These are phyloP conservation scores for Pachycephus smyrnensis DNA, from an alignment of 2,888 invertebrate genomes.

Conservation along the genomic window DNA sequence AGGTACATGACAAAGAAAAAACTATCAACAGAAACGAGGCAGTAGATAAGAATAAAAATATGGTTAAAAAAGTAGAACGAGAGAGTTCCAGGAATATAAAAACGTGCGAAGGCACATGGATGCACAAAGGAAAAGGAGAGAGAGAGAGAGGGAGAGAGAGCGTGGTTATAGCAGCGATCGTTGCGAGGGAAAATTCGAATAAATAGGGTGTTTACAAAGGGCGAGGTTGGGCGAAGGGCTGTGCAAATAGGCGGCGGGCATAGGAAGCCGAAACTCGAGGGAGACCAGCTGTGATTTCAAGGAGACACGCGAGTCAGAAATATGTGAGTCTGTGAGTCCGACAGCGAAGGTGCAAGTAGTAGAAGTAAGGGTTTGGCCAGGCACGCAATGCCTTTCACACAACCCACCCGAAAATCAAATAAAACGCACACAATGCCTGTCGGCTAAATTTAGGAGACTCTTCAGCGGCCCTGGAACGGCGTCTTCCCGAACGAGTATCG, in stretches of 20 bases:
- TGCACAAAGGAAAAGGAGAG: too few relatives aligned
- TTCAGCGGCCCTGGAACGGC: background rate
- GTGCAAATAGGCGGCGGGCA: conserved; percentile 5
- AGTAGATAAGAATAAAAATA: too few relatives aligned
- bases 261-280: conserved; percentile 13
- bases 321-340: background rate
- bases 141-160: background rate
- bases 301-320: conserved; percentile 7
- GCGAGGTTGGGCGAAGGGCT: conserved; percentile 1
- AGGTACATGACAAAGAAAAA: too few relatives aligned
- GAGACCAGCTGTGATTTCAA: conserved; percentile 18
- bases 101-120: too few relatives aligned
- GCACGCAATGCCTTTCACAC: background rate
- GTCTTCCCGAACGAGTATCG: background rate
- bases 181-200: conserved; percentile 1
- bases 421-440: background rate
- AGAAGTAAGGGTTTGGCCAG: background rate
- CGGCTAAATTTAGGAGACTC: conserved; percentile 8
- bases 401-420: conserved; percentile 10
- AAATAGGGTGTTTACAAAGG: conserved; percentile 6
- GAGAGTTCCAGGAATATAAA: too few relatives aligned
- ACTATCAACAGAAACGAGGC: too few relatives aligned
- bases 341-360: background rate
- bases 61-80: too few relatives aligned
- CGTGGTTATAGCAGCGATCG: background rate